These are phyloP conservation scores for Poeciliopsis retropinna DNA, from an alignment of 2,113 vertebrate genomes.

Conservation along the genomic window DNA sequence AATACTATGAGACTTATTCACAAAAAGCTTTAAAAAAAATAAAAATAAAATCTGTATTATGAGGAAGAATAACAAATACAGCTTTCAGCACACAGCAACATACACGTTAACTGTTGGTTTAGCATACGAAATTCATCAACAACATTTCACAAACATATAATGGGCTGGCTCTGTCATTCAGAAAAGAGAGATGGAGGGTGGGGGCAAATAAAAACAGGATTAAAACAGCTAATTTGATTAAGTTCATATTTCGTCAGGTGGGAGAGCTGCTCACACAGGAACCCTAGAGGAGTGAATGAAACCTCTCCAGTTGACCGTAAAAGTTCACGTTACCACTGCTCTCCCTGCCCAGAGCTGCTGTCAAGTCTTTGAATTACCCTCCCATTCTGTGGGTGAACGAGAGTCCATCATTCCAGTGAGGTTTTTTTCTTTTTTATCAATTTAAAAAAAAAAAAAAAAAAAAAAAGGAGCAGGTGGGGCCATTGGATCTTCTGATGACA, in stretches of 20 bases:
- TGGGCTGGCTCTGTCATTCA: slow-evolving; percentile 56
- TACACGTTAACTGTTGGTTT: slow-evolving; percentile 62
- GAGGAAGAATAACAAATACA: slow-evolving; percentile 66
- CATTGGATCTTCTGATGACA: slow-evolving; percentile 56
- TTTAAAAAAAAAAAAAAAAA: slow-evolving; percentile 40
- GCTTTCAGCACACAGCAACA: slow-evolving; percentile 63
- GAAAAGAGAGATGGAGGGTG: slow-evolving; percentile 31
- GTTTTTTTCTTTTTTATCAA: slow-evolving; percentile 14
- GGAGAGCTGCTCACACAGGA: slow-evolving; percentile 59
- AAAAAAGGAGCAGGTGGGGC: slow-evolving; percentile 30
- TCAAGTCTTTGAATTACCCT: slow-evolving; percentile 65
- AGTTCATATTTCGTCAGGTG: slow-evolving; percentile 63
- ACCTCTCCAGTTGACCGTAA: slow-evolving; percentile 58
- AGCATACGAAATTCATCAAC: slow-evolving; percentile 63
- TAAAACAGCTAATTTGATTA: slow-evolving; percentile 25
- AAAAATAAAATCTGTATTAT: slow-evolving; percentile 59
- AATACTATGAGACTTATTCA: background rate
- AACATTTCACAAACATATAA: slow-evolving; percentile 55
- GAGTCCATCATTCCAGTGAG: slow-evolving; percentile 76
- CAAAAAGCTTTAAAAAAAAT: slow-evolving; percentile 66
- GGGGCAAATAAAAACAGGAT: slow-evolving; percentile 14
- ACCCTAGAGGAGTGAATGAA: slow-evolving; percentile 59
- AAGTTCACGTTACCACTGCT: slow-evolving; percentile 57
- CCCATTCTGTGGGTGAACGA: slow-evolving; percentile 53
- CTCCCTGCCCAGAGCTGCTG: slow-evolving; percentile 59